Evolutionary conservation across 2,797 vertebrate genomes (phyloP).

Genomic region (Glossophaga mutica): DNA sequence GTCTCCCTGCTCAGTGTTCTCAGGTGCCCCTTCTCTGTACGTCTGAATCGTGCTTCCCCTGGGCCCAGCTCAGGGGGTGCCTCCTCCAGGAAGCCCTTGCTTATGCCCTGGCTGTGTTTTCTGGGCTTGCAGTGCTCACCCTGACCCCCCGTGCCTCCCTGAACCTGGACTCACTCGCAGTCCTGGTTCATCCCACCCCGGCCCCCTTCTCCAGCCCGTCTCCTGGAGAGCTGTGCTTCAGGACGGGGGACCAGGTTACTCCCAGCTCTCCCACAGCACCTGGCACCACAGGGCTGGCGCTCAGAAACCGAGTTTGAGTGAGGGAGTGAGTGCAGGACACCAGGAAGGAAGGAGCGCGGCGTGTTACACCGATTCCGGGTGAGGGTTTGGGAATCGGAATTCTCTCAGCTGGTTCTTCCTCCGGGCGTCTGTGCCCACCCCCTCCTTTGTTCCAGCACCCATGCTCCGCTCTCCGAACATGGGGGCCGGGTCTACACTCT

Average conservation of each 20-base stretch:
- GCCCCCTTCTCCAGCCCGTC: background rate
- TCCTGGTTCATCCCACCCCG: background rate
- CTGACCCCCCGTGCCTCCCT: background rate
- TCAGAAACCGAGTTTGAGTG: background rate
- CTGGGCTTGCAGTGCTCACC: background rate
- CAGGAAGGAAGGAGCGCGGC: background rate
- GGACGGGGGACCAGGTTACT: background rate
- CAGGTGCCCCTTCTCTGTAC: background rate
- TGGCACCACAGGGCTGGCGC: background rate
- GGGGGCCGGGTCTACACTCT: background rate
- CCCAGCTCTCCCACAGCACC: background rate
- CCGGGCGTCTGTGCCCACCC: background rate
- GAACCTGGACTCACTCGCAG: background rate
- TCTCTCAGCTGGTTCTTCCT: background rate
- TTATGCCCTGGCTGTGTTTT: background rate
- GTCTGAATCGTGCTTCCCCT: background rate
- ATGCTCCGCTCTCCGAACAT: fast-evolving
- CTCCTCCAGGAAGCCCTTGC: constrained; percentile 27
- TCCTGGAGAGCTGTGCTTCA: background rate
- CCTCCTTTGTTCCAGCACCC: background rate
- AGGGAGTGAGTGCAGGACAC: background rate
- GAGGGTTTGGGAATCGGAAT: background rate
- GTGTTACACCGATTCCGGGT: background rate
- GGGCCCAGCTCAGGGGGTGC: background rate
- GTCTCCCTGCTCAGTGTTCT: background rate